Evolutionary conservation across 2,113 vertebrate species (phyloP).

Genomic region (Turnix velox): DNA sequence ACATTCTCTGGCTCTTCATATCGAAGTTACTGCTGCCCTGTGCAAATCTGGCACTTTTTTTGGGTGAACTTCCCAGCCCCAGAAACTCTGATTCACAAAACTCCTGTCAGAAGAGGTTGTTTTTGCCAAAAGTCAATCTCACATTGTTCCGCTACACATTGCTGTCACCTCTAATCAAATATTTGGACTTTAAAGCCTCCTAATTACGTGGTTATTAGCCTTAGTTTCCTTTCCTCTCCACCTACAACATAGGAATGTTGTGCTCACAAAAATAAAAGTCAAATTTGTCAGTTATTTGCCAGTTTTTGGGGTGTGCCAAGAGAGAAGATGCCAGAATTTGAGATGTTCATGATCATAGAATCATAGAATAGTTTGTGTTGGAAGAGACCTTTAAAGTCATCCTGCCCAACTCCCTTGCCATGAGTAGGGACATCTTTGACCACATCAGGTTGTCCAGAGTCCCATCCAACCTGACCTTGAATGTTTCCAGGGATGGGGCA

Average conservation of each 20-base stretch:
- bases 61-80: neutral
- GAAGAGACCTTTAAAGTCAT: too few relatives aligned
- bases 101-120: neutral
- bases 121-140: conserved; percentile 12
- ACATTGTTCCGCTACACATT: neutral
- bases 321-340: neutral
- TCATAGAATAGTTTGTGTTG: too few relatives aligned
- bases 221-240: neutral
- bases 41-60: neutral
- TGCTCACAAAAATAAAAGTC: neutral
- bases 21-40: neutral
- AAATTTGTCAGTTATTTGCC: neutral
- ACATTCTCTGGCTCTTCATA: neutral
- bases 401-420: too few relatives aligned
- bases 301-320: neutral
- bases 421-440: too few relatives aligned
- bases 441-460: too few relatives aligned
- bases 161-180: neutral
- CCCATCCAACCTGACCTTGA: too few relatives aligned
- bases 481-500: too few relatives aligned
- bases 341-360: neutral
- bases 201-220: neutral
- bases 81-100: neutral
- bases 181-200: neutral
- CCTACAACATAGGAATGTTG: neutral